Conservation (phyloP, 2,113 vertebrate species). For the Equus quagga region DNA sequence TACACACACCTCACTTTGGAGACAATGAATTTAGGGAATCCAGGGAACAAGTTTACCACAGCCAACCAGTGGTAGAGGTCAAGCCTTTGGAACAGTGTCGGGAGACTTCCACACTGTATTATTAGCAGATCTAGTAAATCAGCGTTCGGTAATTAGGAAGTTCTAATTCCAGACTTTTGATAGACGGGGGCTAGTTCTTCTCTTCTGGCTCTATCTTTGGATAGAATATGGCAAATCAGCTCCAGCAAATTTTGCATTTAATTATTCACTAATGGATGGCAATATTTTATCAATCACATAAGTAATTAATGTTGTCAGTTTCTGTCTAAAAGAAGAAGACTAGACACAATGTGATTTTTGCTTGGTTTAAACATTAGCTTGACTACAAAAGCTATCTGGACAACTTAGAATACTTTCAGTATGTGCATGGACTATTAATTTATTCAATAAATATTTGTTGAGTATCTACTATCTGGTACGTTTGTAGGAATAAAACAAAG, state of each 20-base stretch:
- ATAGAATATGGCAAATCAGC: background rate
- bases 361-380: background rate
- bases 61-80: background rate
- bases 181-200: background rate
- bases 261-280: background rate
- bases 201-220: background rate
- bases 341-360: background rate
- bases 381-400: background rate
- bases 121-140: background rate
- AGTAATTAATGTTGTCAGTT: background rate
- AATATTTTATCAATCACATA: background rate
- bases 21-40: background rate
- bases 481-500: background rate
- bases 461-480: background rate
- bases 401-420: background rate
- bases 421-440: background rate
- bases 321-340: background rate
- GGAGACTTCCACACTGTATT: background rate
- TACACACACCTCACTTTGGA: background rate
- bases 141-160: background rate
- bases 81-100: background rate
- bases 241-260: background rate
- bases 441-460: background rate
- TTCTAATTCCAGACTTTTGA: background rate
- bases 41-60: background rate